A percentile compares a stretch with the other conserved stretches of the same genome.
Evolutionary conservation across 2,888 invertebrate genomes (phyloP).

Genomic region (Drosophila acutilabella): DNA sequence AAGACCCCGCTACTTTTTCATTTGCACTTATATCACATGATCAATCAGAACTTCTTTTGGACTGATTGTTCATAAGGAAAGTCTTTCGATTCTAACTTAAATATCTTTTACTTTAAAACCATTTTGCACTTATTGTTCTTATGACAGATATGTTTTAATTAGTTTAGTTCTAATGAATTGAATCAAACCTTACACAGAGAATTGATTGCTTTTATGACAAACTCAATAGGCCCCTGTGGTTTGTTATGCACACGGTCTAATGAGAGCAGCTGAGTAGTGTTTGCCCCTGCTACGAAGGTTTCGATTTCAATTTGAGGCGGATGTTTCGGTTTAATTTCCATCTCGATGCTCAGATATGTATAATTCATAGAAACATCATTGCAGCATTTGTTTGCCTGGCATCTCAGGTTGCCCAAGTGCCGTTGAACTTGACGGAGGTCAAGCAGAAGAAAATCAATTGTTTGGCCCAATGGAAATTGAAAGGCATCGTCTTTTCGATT

Average conservation of each 20-base stretch:
- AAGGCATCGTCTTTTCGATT: conserved; percentile 40
- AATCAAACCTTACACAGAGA: too few species aligned
- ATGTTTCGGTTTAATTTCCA: conserved; percentile 73
- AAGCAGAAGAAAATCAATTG: conserved; percentile 61
- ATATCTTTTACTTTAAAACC: too few species aligned
- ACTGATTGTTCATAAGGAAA: too few species aligned
- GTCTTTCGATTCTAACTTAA: too few species aligned
- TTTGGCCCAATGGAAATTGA: conserved; percentile 48
- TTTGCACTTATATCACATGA: too few species aligned
- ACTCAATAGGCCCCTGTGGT: too few species aligned
- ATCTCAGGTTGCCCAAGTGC: conserved; percentile 57
- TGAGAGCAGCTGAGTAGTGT: neutral
- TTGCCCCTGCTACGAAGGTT: conserved; percentile 51
- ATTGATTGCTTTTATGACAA: too few species aligned
- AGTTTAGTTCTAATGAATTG: too few species aligned
- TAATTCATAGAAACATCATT: conserved; percentile 60
- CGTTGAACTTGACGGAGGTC: conserved; percentile 67
- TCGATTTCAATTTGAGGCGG: conserved; percentile 81
- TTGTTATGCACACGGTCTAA: neutral
- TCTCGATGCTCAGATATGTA: conserved; percentile 36
- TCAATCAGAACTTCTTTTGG: too few species aligned
- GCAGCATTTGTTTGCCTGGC: conserved; percentile 28
- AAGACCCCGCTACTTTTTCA: too few species aligned
- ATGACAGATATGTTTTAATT: too few species aligned
- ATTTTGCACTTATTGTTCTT: too few species aligned